Evolutionary conservation across 2,797 vertebrate genomes (phyloP).

Genomic region (Melanogrammus aeglefinus): DNA sequence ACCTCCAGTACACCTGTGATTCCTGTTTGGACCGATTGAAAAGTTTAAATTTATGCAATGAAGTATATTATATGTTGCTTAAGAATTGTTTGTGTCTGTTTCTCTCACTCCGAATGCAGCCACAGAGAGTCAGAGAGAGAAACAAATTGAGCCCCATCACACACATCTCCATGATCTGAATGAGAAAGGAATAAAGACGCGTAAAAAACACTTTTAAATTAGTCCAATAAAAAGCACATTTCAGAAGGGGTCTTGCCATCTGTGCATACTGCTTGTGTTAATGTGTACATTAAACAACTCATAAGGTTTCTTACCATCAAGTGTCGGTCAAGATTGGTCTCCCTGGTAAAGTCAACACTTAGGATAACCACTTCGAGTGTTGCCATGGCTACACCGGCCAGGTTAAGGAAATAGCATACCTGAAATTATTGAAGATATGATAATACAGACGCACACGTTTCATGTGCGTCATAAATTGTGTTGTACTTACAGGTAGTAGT

Average conservation of each 20-base stretch:
- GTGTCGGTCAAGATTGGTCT: fast-evolving
- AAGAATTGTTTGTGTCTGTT: neutral
- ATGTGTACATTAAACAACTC: neutral
- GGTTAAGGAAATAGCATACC: conserved; percentile 60
- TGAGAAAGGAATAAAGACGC: conserved; percentile 27
- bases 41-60: neutral
- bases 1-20: neutral
- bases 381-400: conserved; percentile 47
- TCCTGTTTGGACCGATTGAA: neutral
- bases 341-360: conserved; percentile 40
- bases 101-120: conserved; percentile 53
- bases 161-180: conserved; percentile 60
- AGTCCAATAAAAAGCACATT: neutral
- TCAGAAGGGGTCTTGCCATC: neutral
- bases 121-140: conserved; percentile 61
- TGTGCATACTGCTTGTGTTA: neutral
- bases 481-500: conserved; percentile 59
- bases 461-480: neutral
- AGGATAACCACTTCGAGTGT: conserved; percentile 47
- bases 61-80: neutral
- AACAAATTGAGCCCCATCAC: conserved; percentile 55
- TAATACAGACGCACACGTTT: too few species aligned
- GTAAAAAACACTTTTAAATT: neutral
- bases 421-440: conserved; percentile 30
- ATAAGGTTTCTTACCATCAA: conserved; percentile 35